Conservation (phyloP, 2,797 vertebrate genomes). For the Ambastaia sidthimunki region DNA sequence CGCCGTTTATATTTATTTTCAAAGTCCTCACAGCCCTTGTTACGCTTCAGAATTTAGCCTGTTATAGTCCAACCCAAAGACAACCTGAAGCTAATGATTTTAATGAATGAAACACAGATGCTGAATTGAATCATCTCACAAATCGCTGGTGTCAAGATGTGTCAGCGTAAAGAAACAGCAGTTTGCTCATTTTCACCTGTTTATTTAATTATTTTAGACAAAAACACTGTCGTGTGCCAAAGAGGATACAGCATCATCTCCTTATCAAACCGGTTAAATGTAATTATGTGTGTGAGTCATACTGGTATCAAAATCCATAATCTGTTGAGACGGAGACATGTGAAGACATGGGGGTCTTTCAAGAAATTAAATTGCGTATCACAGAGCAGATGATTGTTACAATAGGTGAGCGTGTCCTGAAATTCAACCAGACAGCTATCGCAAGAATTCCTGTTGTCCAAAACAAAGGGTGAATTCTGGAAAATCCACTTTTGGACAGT, state of each 20-base stretch:
- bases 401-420: neutral
- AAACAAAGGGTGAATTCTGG: too few relatives aligned
- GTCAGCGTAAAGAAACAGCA: neutral
- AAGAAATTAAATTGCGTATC: neutral
- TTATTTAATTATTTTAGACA: constrained; percentile 15
- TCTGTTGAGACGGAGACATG: neutral
- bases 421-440: neutral
- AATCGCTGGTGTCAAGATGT: constrained; percentile 7
- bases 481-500: too few relatives aligned
- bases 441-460: too few relatives aligned
- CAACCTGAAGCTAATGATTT: neutral
- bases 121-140: neutral
- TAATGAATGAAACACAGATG: neutral
- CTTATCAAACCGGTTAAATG: constrained; percentile 18
- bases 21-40: too few relatives aligned
- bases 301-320: neutral
- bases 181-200: constrained; percentile 7
- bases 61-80: neutral
- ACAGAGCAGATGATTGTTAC: neutral
- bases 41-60: neutral
- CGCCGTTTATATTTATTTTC: constrained; percentile 11
- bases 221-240: neutral
- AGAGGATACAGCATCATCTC: constrained; percentile 18
- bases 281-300: constrained; percentile 24
- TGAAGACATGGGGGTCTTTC: neutral